Conservation (phyloP, 2,888 invertebrate genomes). For the Cerastis rubricosa region DNA sequence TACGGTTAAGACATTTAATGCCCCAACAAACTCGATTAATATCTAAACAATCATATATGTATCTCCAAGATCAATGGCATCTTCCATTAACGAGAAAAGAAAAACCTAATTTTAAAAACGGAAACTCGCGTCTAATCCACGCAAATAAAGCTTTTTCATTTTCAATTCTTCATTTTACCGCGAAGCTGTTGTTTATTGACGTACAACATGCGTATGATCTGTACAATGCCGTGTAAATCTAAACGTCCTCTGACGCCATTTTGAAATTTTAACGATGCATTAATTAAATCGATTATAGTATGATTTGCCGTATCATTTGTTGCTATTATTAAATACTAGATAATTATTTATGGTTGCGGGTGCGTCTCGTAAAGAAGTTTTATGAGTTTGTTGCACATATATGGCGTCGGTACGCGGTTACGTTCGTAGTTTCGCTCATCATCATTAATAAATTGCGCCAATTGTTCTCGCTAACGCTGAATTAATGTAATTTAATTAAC, state of each 20-base stretch:
- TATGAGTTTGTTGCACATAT: slow-evolving; percentile 54
- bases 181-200: slow-evolving; percentile 59
- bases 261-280: slow-evolving; percentile 50
- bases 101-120: slow-evolving; percentile 32
- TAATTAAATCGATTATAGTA: slow-evolving; percentile 50
- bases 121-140: slow-evolving; percentile 38
- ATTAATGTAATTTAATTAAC: slow-evolving; percentile 38
- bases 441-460: slow-evolving; percentile 47
- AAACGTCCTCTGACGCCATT: slow-evolving; percentile 47
- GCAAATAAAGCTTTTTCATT: slow-evolving; percentile 52
- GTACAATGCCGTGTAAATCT: slow-evolving; percentile 50
- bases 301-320: slow-evolving; percentile 55
- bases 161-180: slow-evolving; percentile 47
- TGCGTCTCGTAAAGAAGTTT: slow-evolving; percentile 50
- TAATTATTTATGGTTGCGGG: slow-evolving; percentile 59
- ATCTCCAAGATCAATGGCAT: slow-evolving; percentile 51
- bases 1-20: slow-evolving; percentile 9
- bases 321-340: slow-evolving; percentile 59
- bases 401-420: slow-evolving; percentile 50
- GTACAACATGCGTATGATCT: slow-evolving; percentile 50
- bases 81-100: slow-evolving; percentile 17
- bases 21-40: slow-evolving; percentile 3
- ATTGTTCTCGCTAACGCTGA: slow-evolving; percentile 40
- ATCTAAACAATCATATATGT: slow-evolving; percentile 5
- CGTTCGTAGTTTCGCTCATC: slow-evolving; percentile 49